Evolutionary conservation across 1,140 invertebrate species (phyloP).

Genomic region (Latrodectus geometricus): DNA sequence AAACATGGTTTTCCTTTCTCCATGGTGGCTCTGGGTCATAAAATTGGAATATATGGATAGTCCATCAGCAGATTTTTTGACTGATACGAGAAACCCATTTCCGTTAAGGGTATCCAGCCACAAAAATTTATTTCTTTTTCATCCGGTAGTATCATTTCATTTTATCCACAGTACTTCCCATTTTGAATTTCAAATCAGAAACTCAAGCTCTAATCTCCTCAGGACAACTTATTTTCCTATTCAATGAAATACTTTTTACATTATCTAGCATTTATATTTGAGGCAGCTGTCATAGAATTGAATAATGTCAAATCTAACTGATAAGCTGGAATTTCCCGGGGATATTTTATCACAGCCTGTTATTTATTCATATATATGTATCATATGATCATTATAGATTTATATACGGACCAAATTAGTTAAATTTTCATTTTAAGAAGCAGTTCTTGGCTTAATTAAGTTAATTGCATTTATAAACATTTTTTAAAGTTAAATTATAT

Average conservation of each 20-base stretch:
- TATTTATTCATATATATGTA: no score
- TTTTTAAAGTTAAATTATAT: no score
- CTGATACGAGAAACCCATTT: constrained; percentile 40
- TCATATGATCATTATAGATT: no score
- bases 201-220: background rate
- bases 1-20: constrained; percentile 17
- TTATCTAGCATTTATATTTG: no score
- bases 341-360: no score
- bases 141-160: constrained; percentile 9
- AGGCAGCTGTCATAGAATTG: no score
- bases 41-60: constrained; percentile 12
- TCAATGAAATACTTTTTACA: background rate
- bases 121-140: constrained; percentile 27
- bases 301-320: no score
- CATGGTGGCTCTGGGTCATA: background rate
- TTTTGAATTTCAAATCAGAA: background rate
- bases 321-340: no score
- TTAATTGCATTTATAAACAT: no score
- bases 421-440: no score
- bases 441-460: no score
- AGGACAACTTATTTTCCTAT: background rate
- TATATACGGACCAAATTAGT: no score
- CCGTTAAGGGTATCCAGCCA: constrained; percentile 6
- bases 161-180: background rate
- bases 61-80: constrained; percentile 40